phyloP scores from a whole-genome alignment of 2,113 vertebrate species.

The Orthonyx spaldingii region DNA sequence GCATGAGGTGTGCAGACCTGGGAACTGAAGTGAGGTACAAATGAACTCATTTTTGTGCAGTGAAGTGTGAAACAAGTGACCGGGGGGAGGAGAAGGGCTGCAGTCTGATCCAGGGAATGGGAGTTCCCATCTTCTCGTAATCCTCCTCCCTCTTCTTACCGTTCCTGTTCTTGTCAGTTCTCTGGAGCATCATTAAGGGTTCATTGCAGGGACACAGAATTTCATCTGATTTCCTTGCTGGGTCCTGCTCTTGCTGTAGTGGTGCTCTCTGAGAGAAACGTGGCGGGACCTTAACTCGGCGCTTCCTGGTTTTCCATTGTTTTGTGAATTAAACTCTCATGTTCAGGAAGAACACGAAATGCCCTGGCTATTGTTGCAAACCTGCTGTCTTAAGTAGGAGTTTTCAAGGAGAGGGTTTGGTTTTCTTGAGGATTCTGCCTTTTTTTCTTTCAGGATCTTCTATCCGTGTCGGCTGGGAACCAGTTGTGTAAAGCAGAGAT shows the following conservation, averaged over 20 bases:
- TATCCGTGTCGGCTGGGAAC: fast-evolving
- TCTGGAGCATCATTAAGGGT: not conserved
- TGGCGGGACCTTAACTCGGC: not conserved
- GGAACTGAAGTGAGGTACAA: not conserved
- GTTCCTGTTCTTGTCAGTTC: not conserved
- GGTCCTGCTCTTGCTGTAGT: not conserved
- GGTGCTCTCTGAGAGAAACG: not conserved
- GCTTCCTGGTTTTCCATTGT: constrained; percentile 45
- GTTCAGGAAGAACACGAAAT: constrained; percentile 20
- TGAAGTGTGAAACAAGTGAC: not conserved
- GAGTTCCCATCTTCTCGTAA: not conserved
- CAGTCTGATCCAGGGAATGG: fast-evolving
- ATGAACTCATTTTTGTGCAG: fast-evolving
- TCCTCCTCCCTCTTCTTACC: not conserved
- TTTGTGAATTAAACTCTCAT: not conserved
- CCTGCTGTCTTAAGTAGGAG: not conserved
- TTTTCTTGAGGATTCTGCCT: not conserved
- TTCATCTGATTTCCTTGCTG: not conserved
- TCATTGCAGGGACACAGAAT: not conserved
- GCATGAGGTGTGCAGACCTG: not conserved
- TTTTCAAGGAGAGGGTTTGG: not conserved
- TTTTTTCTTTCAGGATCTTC: not conserved
- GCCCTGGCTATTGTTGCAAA: not conserved
- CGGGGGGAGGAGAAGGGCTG: not conserved
- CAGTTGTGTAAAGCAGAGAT: not conserved